These are phyloP conservation scores for Hyperoplus lanceolatus DNA, from an alignment of 2,797 vertebrate species.

Conservation along the genomic window DNA sequence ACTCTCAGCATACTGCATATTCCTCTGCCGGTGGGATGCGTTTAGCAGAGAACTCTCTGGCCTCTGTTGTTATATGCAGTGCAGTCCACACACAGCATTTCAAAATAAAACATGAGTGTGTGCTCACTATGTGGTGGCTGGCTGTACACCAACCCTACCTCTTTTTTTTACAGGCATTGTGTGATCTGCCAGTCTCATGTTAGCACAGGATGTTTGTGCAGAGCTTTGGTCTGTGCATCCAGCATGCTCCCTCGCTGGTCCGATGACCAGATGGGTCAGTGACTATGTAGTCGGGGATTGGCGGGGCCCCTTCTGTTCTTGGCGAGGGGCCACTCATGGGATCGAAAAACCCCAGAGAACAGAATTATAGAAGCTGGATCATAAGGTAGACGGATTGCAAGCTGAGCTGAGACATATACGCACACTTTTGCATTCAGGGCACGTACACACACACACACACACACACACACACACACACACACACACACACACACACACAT, in stretches of 20 bases:
- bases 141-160: conserved; percentile 46
- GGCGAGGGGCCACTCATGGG: conserved; percentile 71
- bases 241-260: conserved; percentile 53
- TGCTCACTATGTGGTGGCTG: conserved; percentile 42
- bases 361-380: conserved; percentile 57
- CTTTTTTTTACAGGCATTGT: conserved; percentile 38
- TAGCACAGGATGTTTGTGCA: conserved; percentile 57
- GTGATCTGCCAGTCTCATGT: conserved; percentile 59
- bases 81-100: conserved; percentile 41
- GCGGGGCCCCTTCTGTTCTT: conserved; percentile 79
- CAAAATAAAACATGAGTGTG: conserved; percentile 50
- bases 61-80: conserved; percentile 39
- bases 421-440: conserved; percentile 10
- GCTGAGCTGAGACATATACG: conserved; percentile 53
- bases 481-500: neutral
- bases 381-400: conserved; percentile 62
- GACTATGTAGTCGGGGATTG: conserved; percentile 52
- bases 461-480: conserved; percentile 13
- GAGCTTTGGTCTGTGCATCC: conserved; percentile 66
- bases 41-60: conserved; percentile 40
- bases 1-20: conserved; percentile 4
- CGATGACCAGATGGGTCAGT: conserved; percentile 79
- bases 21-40: conserved; percentile 17
- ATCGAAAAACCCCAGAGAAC: conserved; percentile 64
- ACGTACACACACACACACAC: conserved; percentile 22